Evolutionary conservation across 1,140 invertebrate genomes (phyloP).

Genomic region (Plectrocnemia conspersa): DNA sequence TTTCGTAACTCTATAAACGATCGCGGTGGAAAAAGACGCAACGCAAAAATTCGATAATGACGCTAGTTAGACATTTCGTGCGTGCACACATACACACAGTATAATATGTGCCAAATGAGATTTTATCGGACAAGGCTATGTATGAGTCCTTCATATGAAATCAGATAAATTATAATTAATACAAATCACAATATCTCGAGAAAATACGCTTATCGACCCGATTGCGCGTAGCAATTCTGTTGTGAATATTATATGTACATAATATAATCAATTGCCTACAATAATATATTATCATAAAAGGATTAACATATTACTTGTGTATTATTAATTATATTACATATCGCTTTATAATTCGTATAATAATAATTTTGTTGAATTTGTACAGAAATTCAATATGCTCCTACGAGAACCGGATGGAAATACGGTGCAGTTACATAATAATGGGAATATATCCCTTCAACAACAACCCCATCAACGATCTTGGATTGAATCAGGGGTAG

Average conservation of each 20-base stretch:
- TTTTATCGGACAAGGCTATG: not conserved
- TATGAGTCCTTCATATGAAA: not conserved
- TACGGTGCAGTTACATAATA: constrained; percentile 19
- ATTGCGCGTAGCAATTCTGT: not conserved
- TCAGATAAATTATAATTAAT: not conserved
- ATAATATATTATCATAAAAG: not conserved
- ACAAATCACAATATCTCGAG: not conserved
- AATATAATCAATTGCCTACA: not conserved
- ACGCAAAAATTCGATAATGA: not conserved
- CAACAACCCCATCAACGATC: constrained; percentile 7
- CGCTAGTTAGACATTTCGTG: not conserved
- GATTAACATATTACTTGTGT: not conserved
- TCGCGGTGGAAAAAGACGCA: not conserved
- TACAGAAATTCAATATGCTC: constrained; percentile 28
- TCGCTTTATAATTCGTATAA: not conserved
- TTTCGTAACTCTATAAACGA: not conserved
- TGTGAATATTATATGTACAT: too few relatives aligned
- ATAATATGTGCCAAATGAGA: not conserved
- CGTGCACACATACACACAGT: not conserved
- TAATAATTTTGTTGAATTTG: not conserved
- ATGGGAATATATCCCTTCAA: constrained; percentile 23
- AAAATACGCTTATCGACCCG: constrained; percentile 12
- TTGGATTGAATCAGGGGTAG: constrained; percentile 8
- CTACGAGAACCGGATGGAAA: constrained; percentile 28
- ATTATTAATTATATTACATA: not conserved